phyloP scores from a whole-genome alignment of 2,888 invertebrate genomes.

The Calameuta idolon region DNA sequence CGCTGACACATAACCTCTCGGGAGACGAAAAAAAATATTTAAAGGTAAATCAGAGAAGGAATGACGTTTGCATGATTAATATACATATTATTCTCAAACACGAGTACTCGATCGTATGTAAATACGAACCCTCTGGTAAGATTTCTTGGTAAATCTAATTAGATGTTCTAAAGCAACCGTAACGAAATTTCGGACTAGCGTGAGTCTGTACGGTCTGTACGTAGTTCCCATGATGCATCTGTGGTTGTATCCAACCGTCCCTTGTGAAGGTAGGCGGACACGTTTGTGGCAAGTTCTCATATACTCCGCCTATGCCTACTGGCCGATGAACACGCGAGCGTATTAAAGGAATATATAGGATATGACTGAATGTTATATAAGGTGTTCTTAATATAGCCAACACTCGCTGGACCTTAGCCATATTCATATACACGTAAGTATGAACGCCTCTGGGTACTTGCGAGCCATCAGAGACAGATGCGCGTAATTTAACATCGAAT shows the following conservation, averaged over 20 bases:
- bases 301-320: neutral
- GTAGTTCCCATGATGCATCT: neutral
- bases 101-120: neutral
- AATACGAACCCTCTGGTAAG: neutral
- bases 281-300: neutral
- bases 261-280: conserved; percentile 1
- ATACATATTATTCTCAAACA: neutral
- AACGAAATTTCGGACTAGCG: neutral
- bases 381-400: conserved; percentile 55
- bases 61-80: neutral
- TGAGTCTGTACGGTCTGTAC: neutral
- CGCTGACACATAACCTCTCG: neutral
- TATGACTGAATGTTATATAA: conserved; percentile 54
- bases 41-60: neutral
- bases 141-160: conserved; percentile 46
- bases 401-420: conserved; percentile 56
- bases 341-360: conserved; percentile 16
- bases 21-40: too few relatives aligned
- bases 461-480: conserved; percentile 16
- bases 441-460: conserved; percentile 7
- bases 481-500: conserved; percentile 26
- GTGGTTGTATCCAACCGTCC: neutral
- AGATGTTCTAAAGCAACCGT: conserved; percentile 22
- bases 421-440: conserved; percentile 38
- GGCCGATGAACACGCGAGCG: neutral